phyloP scores from a whole-genome alignment of 2,113 vertebrate genomes.

The Sander lucioperca region DNA sequence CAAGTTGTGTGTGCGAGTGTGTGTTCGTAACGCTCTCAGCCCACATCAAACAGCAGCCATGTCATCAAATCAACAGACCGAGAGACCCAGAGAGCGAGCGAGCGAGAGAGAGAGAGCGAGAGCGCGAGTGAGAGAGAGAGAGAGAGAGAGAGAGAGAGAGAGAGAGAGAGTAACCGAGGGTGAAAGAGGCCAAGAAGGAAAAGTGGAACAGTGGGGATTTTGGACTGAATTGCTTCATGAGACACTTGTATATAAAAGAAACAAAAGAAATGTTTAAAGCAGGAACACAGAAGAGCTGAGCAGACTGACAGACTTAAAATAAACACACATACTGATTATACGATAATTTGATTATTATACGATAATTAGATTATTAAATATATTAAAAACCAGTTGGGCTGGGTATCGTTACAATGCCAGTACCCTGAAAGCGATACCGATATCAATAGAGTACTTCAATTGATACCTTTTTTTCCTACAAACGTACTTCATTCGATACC shows the following conservation, averaged over 20 bases:
- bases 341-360: neutral
- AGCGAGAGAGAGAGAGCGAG: too few species aligned
- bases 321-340: neutral
- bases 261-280: neutral
- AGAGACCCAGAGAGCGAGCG: conserved; percentile 6
- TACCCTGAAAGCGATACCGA: too few species aligned
- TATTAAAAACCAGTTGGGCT: too few species aligned
- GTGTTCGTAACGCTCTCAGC: conserved; percentile 40
- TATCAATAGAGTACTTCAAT: too few species aligned
- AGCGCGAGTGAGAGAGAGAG: too few species aligned
- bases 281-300: neutral
- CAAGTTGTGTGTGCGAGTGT: conserved; percentile 10
- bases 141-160: neutral
- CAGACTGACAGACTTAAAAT: neutral
- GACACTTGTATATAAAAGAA: neutral
- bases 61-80: conserved; percentile 46
- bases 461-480: too few species aligned
- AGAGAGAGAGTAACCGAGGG: neutral
- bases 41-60: conserved; percentile 53
- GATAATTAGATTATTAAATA: too few species aligned
- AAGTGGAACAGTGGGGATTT: neutral
- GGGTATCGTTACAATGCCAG: too few species aligned
- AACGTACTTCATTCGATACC: too few species aligned
- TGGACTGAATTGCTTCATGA: neutral
- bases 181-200: neutral